Base-by-base conservation (phyloP, 2,113 vertebrate genomes). In the Hemicordylus capensis region DNA sequence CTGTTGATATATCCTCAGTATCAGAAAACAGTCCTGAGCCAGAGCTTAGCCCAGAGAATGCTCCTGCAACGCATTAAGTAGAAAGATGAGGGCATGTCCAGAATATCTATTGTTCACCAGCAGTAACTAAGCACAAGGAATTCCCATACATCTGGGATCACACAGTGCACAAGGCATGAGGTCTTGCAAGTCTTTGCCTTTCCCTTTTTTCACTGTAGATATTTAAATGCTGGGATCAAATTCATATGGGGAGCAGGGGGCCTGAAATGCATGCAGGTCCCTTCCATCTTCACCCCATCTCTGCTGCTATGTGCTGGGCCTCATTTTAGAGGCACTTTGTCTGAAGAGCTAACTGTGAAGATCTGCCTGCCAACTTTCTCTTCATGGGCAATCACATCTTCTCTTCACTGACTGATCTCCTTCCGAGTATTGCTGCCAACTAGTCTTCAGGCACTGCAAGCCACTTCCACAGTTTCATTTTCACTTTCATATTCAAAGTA, bases 371-470 rank as follows among this genome's bases (percentile, higher is more conserved):
- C 91, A 87, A 78, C 63, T 78, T 17, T 64, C 66, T 93, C 91
- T 92, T 91, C 74, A 64, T 88, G 93, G 93, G 89, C 93, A 92
- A 93, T 92, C 86, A 85, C 80, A 87, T 87, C 89, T 84, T n/a
- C 76, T 76, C 85, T 46, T 86, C 26, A 51, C 46, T 77, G 83
- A 34, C 76, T 51, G 85, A 54, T 73, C 28, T 74, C 79, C 58
- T 54, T n/a, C 70, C n/a, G 61, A 76, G 39, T 39, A 26, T 24
- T 34, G 78, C 85, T 93, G 17, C 67, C 69, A 83, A 59, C 89
- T 92, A 92, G 93, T 88, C 89, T 89, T 87, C 80, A 91, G 91
- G 91, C 86, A 46, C 87, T 84, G 88, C 83, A 69, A 91, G 88
- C 90, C 88, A 67, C 92, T 94, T 91, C 69, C 90, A 89, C 87